Evolutionary conservation across 2,888 invertebrate genomes (phyloP).

Genomic region (Antheraea assamensis): DNA sequence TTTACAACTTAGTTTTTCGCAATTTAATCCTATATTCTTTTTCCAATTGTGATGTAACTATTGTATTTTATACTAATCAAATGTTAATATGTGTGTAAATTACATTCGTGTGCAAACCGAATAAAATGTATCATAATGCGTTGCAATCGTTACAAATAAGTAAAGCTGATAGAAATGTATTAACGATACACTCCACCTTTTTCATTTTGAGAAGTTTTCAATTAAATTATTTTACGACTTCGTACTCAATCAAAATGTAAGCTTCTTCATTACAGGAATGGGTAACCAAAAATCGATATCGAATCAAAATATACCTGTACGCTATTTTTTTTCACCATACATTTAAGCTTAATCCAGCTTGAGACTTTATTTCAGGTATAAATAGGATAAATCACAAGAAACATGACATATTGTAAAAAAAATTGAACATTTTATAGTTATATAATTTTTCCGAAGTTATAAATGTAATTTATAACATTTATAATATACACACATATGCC

Average conservation of each 20-base stretch:
- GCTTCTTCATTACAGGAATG: neutral
- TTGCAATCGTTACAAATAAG: neutral
- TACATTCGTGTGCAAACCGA: no score
- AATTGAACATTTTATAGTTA: no score
- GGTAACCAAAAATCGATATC: neutral
- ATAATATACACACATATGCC: neutral
- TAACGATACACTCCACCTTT: neutral
- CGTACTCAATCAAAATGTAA: neutral
- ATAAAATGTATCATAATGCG: no score
- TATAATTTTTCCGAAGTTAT: neutral
- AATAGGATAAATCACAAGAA: neutral
- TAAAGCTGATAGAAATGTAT: neutral
- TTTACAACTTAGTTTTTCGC: no score
- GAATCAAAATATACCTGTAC: neutral
- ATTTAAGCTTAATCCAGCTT: neutral
- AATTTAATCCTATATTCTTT: no score
- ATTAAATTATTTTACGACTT: neutral
- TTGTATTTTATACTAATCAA: no score
- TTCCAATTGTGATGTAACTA: no score
- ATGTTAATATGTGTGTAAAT: no score
- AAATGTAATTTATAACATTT: neutral
- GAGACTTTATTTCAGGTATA: neutral
- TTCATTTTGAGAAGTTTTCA: neutral
- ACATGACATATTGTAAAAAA: neutral
- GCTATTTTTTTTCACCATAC: neutral